Conservation (phyloP, 2,888 invertebrate species). For the Pemphredon lugubris region DNA sequence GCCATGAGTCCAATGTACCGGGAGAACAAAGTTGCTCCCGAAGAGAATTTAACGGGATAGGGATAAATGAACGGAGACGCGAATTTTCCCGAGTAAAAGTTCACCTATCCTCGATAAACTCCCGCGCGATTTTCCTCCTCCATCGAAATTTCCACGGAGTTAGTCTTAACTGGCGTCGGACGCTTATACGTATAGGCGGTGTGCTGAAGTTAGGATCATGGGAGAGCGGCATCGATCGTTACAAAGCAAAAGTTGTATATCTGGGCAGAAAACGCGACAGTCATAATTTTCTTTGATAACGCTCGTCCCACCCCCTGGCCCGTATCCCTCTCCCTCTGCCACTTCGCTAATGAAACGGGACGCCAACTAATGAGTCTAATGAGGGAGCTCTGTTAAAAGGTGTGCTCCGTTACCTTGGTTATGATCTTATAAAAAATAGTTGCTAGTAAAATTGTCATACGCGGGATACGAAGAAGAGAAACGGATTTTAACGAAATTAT, state of each 20-base stretch:
- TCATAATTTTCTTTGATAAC: conserved; percentile 54
- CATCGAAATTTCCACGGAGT: conserved; percentile 15
- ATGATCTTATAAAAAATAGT: conserved; percentile 7
- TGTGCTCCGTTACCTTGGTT: conserved; percentile 32
- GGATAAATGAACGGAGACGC: too few species aligned
- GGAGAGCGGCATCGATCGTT: background rate
- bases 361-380: conserved; percentile 48
- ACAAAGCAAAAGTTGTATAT: conserved; percentile 36
- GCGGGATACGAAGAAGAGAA: conserved; percentile 2
- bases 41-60: too few species aligned
- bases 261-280: conserved; percentile 38
- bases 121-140: background rate
- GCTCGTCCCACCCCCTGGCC: too few species aligned
- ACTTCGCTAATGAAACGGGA: conserved; percentile 51
- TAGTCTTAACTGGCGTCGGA: conserved; percentile 12
- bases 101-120: background rate
- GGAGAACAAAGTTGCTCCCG: too few species aligned
- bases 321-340: conserved; percentile 28
- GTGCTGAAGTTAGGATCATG: background rate
- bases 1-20: too few species aligned
- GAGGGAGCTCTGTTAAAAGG: conserved; percentile 43
- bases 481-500: background rate
- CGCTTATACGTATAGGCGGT: background rate
- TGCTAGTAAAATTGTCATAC: conserved; percentile 16
- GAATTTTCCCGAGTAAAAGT: too few species aligned